Conservation (phyloP, 2,888 invertebrate genomes). For the Chrysolina haemoptera region DNA sequence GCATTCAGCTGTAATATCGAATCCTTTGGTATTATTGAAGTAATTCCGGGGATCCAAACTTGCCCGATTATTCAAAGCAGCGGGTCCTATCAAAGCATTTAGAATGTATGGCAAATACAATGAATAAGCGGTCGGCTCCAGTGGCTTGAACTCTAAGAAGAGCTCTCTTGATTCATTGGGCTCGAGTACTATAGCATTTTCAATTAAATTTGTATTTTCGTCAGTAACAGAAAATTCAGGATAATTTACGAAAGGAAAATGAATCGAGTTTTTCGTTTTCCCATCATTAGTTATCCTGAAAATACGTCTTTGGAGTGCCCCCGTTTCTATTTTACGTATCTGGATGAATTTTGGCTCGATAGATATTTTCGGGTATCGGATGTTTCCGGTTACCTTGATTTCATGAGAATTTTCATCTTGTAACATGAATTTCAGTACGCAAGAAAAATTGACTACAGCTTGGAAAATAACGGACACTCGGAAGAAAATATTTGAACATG, state of each 20-base stretch:
- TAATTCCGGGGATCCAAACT: conserved; percentile 44
- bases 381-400: conserved; percentile 70
- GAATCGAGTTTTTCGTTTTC: conserved; percentile 54
- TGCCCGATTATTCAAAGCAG: conserved; percentile 60
- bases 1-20: background rate
- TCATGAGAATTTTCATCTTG: conserved; percentile 65
- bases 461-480: conserved; percentile 51
- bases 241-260: conserved; percentile 63
- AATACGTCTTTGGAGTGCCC: conserved; percentile 59
- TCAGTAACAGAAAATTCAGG: conserved; percentile 64
- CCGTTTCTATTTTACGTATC: conserved; percentile 69
- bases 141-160: conserved; percentile 67
- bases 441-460: conserved; percentile 48
- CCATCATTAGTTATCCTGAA: conserved; percentile 64
- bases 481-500: conserved; percentile 55
- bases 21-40: conserved; percentile 22
- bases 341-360: conserved; percentile 72
- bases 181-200: conserved; percentile 52
- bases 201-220: conserved; percentile 47
- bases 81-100: conserved; percentile 75
- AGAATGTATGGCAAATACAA: conserved; percentile 75
- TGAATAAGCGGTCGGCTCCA: conserved; percentile 71
- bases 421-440: conserved; percentile 39
- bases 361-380: conserved; percentile 71
- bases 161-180: conserved; percentile 60